Evolutionary conservation across 2,888 invertebrate genomes (phyloP).

Genomic region (Lymantria dispar): DNA sequence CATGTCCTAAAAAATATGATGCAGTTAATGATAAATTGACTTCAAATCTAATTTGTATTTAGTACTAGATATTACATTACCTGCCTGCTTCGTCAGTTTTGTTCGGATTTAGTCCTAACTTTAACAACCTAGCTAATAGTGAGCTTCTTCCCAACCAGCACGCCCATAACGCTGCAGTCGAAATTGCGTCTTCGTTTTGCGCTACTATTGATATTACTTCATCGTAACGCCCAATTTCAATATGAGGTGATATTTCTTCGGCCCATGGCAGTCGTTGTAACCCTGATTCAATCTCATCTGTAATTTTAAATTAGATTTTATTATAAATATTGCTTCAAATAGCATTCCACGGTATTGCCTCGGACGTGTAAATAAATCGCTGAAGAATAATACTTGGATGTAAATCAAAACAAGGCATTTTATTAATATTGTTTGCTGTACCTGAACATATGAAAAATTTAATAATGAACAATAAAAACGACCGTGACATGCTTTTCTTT

Average conservation of each 20-base stretch:
- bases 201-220: constrained; percentile 59
- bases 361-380: too few relatives aligned
- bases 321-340: too few relatives aligned
- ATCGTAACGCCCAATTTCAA: constrained; percentile 70
- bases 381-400: too few relatives aligned
- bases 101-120: constrained; percentile 84
- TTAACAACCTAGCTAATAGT: constrained; percentile 78
- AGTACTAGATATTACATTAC: constrained; percentile 51
- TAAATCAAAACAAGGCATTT: too few relatives aligned
- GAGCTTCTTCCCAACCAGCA: constrained; percentile 83
- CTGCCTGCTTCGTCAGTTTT: constrained; percentile 86
- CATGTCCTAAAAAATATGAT: constrained; percentile 56
- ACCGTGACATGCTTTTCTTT: too few relatives aligned
- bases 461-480: too few relatives aligned
- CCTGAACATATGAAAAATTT: too few relatives aligned
- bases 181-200: constrained; percentile 46
- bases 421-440: too few relatives aligned
- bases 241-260: constrained; percentile 62
- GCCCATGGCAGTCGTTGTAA: constrained; percentile 69
- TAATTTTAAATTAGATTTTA: constrained; percentile 13
- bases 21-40: neutral
- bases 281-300: constrained; percentile 67
- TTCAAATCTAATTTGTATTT: neutral
- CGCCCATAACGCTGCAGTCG: constrained; percentile 83
- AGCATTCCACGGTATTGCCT: too few relatives aligned